Base-by-base conservation (phyloP, 2,797 vertebrate species). In the Argentina silus region DNA sequence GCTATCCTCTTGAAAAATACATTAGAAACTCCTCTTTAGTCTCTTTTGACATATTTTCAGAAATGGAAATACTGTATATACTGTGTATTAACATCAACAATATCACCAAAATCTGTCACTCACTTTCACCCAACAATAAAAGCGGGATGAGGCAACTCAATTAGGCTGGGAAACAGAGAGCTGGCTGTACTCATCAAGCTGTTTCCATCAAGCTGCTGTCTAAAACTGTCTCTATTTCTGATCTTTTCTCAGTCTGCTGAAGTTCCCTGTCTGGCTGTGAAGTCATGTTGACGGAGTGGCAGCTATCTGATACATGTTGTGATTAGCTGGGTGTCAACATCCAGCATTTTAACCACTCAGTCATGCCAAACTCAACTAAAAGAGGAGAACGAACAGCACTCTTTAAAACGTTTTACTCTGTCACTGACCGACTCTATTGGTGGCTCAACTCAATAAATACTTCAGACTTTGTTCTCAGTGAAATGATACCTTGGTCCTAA, bases 311-410 rank as follows among this genome's bases (percentile, higher is more conserved):
- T 82, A 5, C 62, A 10, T 27, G 72, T 64, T 82, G 57, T 73
- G 79, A 84, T 74, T 75, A 81, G 85, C 86, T 81, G 82, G 73
- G 78, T 80, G 83, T 85, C 83, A 74, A 78, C 45, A 67, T 84
- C 85, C 81, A 62, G 69, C 76, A 69, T 61, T 64, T 74, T 71
- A 80, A 76, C 76, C 76, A 78, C 73, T 53, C 64, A 83, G 71
- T 47, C 6, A 2, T 82, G 73, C 57, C 82, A 68, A 81, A 73
- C 63, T 60, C 0, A 72, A 62, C 57, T 36, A 1, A 36, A 43
- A 67, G 11, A 23, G 23, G 21, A 50, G 6, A 50, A 47, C 27
- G 19, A 14, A 65, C 27, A 8, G 27, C 60, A 62, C 36, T 14
- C 27, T 36, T 36, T 36, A 36, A 44, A 65, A 47, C 44, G 15